Percentiles rank a stretch among this genome's conserved stretches.
Evolutionary conservation across 2,888 invertebrate genomes (phyloP).

Genomic region (Dysmachus trigonus): DNA sequence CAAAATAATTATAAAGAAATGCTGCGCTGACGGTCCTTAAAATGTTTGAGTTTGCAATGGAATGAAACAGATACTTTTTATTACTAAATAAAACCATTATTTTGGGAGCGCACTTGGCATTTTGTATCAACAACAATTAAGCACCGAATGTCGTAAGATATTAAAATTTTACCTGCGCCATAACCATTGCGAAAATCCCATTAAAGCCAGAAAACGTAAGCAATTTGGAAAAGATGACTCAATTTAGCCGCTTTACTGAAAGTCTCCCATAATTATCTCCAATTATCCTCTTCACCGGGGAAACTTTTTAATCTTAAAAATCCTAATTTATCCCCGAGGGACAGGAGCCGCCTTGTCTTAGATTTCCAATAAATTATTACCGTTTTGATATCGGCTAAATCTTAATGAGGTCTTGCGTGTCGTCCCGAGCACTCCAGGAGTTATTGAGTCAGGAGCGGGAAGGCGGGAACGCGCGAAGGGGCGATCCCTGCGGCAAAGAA

Average conservation of each 20-base stretch:
- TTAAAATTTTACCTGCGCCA: not conserved
- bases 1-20: too few species aligned
- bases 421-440: not conserved
- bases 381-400: slow-evolving; percentile 19
- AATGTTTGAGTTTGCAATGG: not conserved
- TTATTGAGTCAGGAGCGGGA: too few species aligned
- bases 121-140: not conserved
- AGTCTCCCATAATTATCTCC: not conserved
- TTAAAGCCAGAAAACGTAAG: not conserved
- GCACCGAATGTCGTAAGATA: not conserved
- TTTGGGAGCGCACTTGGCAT: not conserved
- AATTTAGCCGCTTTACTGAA: not conserved
- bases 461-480: too few species aligned
- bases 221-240: not conserved
- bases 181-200: not conserved
- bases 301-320: not conserved
- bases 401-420: slow-evolving; percentile 19
- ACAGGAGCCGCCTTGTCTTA: not conserved
- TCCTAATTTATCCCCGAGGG: slow-evolving; percentile 22
- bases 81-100: not conserved
- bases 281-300: not conserved
- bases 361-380: slow-evolving; percentile 20
- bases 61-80: not conserved
- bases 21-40: not conserved
- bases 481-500: not conserved